Base-by-base conservation (phyloP, 37 sponge, comb jelly and placozoan genomes). In the Ephydatia muelleri region DNA sequence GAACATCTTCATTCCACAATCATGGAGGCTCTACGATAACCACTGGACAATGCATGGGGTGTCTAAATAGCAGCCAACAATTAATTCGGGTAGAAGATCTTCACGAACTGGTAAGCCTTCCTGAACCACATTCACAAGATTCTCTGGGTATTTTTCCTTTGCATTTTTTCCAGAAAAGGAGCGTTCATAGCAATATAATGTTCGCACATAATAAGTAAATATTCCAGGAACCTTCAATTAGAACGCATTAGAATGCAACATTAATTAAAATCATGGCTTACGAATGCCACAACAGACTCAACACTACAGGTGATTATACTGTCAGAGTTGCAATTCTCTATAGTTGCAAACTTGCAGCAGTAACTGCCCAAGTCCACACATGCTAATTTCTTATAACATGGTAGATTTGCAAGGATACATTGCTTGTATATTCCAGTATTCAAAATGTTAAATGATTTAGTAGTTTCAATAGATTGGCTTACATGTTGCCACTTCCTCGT, bases 121-220 rank as follows among this genome's bases (percentile, higher is more conserved):
- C 70, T 81, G 47, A 9, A 81, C 26, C 43, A 81, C 70, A 36
- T 70, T 37, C 48, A 81, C 70, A 32, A 70, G 22, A 28, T 65
- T 6, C 0, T 28, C 37, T 5, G 81, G 81, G 37, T 26, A 81
- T 0, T 81, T 81, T 27, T 70, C 49, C 28, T 81, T 81, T 23
- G 85, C 85, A n/a, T 77, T 70, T 66, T 35, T 38, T 23, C 85
- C 85, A 85, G 71, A 85, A 43, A 85, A 85, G 30, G 68, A 85
- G 3, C 85, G 78, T 32, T 76, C 67, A 36, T 77, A 75, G 38
- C 40, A n/a, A n/a, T 67, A 67, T 23, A 8, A 0, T 48, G 79
- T 38, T 23, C 85, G 65, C 76, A 77, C 68, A 36, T 84, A 77
- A 0, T 77, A 37, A 49, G 77, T 79, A 85, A 68, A 85, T 3